phyloP scores from a whole-genome alignment of 2,888 invertebrate species.

The Leptopilina syphax region DNA sequence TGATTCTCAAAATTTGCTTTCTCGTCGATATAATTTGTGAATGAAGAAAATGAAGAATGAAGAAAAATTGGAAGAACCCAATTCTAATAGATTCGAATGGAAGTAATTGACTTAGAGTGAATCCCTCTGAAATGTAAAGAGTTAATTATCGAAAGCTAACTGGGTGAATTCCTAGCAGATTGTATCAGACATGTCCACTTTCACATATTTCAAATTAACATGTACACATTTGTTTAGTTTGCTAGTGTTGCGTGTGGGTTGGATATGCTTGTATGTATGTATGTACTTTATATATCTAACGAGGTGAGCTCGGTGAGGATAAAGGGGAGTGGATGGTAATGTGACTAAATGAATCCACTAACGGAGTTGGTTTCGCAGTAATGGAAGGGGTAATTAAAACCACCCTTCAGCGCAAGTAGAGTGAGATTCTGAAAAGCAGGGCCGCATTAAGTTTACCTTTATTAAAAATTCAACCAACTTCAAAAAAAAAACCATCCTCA shows the following conservation, averaged over 20 bases:
- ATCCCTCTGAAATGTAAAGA: neutral
- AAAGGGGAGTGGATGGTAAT: slow-evolving; percentile 64
- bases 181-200: slow-evolving; percentile 29
- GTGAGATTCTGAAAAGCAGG: slow-evolving; percentile 42
- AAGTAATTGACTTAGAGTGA: neutral
- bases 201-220: slow-evolving; percentile 32
- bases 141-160: slow-evolving; percentile 23
- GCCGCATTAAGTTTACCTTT: slow-evolving; percentile 51
- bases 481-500: neutral
- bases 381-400: slow-evolving; percentile 76
- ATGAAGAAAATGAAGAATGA: too few relatives aligned
- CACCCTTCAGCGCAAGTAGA: slow-evolving; percentile 59
- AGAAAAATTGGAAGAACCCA: too few relatives aligned
- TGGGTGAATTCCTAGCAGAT: slow-evolving; percentile 20
- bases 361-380: slow-evolving; percentile 72
- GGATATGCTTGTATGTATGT: slow-evolving; percentile 11
- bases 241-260: neutral
- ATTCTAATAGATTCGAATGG: neutral
- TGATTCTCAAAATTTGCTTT: too few relatives aligned
- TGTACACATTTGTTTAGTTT: neutral
- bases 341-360: slow-evolving; percentile 76
- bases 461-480: slow-evolving; percentile 49
- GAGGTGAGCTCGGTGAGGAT: slow-evolving; percentile 38
- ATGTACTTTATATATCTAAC: slow-evolving; percentile 38
- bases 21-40: too few relatives aligned